Evolutionary conservation across 2,113 vertebrate genomes (phyloP).

Genomic region (Tenrec ecaudatus): DNA sequence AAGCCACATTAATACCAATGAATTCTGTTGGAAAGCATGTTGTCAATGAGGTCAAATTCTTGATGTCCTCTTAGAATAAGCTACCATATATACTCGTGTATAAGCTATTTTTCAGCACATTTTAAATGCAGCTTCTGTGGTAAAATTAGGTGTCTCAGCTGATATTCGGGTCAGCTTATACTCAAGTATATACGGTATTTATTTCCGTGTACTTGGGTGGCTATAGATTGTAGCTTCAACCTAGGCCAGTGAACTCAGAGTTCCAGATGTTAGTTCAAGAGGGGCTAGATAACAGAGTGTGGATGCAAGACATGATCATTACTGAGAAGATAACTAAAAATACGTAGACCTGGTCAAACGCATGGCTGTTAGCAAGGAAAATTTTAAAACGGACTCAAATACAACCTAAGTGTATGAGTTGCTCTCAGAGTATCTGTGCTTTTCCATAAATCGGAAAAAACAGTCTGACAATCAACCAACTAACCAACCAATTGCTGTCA

Average conservation of each 20-base stretch:
- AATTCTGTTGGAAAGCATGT: constrained; percentile 29
- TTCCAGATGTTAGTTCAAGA: neutral
- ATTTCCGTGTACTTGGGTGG: constrained; percentile 23
- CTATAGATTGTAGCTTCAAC: neutral
- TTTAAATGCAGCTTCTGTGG: no score
- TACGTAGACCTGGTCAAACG: neutral
- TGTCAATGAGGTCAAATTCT: constrained; percentile 29
- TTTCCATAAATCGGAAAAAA: neutral
- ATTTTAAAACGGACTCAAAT: neutral
- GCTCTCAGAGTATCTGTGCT: neutral
- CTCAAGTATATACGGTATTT: neutral
- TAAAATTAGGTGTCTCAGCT: no score
- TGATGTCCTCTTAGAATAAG: constrained; percentile 48
- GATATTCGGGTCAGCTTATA: no score
- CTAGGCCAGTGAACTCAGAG: constrained; percentile 30
- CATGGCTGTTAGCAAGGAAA: neutral
- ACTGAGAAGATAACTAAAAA: constrained; percentile 12
- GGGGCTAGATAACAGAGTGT: neutral
- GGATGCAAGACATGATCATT: neutral
- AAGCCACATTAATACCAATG: constrained; percentile 18
- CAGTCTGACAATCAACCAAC: neutral
- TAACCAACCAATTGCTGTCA: neutral
- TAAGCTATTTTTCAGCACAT: no score
- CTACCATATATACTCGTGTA: neutral
- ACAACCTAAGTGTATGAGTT: neutral